These are phyloP conservation scores for Drosophila tsacasi DNA, from an alignment of 1,140 invertebrate species.

Conservation along the genomic window DNA sequence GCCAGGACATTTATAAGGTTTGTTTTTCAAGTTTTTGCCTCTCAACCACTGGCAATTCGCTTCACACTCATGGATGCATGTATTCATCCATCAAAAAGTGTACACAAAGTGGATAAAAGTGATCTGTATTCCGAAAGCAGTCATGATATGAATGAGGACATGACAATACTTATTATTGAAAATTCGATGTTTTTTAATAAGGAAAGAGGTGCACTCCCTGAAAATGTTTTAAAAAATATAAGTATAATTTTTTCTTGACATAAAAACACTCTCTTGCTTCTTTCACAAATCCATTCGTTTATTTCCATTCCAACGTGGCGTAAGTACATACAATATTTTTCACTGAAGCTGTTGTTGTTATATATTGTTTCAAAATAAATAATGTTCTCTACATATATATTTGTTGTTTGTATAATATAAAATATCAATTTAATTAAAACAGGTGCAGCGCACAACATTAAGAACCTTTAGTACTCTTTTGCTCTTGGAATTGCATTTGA, in stretches of 20 bases:
- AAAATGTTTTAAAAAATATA: not conserved
- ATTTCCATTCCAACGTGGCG: conserved; percentile 28
- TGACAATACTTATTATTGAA: not conserved
- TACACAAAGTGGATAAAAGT: conserved; percentile 12
- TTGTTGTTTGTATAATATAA: conserved; percentile 42
- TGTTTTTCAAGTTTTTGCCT: conserved; percentile 73
- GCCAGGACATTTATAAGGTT: conserved; percentile 74
- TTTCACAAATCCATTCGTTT: conserved; percentile 24
- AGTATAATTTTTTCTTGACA: not conserved
- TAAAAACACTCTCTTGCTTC: not conserved
- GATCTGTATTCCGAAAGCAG: not conserved
- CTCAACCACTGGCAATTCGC: conserved; percentile 44
- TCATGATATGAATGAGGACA: not conserved
- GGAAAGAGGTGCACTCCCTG: not conserved
- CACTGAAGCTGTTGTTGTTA: conserved; percentile 23
- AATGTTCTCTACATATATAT: conserved; percentile 27
- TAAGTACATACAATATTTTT: conserved; percentile 37
- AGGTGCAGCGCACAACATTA: conserved; percentile 50
- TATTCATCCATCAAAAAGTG: conserved; percentile 29
- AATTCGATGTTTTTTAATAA: not conserved
- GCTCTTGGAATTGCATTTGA: conserved; percentile 51
- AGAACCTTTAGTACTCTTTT: conserved; percentile 43
- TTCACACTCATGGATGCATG: conserved; percentile 31
- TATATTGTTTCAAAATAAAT: conserved; percentile 41
- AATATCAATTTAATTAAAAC: conserved; percentile 45